These are phyloP conservation scores for Gavia stellata DNA, from an alignment of 2,113 vertebrate species.

Conservation along the genomic window DNA sequence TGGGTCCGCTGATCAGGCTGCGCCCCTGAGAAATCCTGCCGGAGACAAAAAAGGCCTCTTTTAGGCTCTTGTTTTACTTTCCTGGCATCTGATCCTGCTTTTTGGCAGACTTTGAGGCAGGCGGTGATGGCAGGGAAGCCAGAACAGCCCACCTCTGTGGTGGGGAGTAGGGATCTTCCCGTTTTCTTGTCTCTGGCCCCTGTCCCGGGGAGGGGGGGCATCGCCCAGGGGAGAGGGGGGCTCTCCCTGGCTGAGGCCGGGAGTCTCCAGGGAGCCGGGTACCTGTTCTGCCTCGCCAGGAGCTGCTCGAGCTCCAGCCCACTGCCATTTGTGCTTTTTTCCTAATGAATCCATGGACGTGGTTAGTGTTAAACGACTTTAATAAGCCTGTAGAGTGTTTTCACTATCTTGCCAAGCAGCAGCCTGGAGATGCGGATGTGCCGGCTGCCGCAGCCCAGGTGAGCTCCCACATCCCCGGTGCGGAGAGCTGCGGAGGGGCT, in stretches of 20 bases:
- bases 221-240: not conserved
- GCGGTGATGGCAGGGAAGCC: not conserved
- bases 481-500: fast-evolving
- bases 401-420: not conserved
- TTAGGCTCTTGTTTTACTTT: not conserved
- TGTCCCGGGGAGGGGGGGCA: too few species aligned
- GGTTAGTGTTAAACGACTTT: fast-evolving
- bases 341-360: not conserved
- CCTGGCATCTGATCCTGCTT: not conserved
- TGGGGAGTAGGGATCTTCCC: not conserved
- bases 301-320: not conserved
- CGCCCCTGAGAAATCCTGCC: not conserved
- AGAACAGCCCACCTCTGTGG: fast-evolving
- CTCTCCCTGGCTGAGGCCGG: not conserved
- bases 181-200: not conserved
- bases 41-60: not conserved
- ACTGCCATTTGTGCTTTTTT: not conserved
- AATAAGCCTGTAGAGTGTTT: not conserved
- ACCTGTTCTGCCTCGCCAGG: fast-evolving
- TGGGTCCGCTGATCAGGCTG: not conserved
- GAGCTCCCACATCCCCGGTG: fast-evolving
- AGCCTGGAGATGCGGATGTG: fast-evolving
- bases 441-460: not conserved
- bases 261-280: fast-evolving
- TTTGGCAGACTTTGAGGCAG: not conserved